Percentiles rank a stretch among this genome's conserved stretches.
Evolutionary conservation across 2,113 vertebrate genomes (phyloP).

Genomic region (Oncorhynchus nerka): DNA sequence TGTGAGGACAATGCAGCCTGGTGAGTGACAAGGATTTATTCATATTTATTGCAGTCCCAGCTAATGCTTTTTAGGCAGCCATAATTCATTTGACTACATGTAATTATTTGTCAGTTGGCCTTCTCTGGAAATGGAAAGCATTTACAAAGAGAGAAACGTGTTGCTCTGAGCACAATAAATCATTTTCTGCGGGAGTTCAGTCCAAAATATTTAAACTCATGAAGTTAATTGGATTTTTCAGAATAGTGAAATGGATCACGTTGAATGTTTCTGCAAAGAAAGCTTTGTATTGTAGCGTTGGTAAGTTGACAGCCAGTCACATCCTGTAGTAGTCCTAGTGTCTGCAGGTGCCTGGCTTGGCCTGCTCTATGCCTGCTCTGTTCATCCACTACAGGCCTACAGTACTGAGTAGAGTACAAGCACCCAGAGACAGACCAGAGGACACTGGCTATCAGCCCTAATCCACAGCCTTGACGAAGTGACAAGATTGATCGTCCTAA

Average conservation of each 20-base stretch:
- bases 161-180: background rate
- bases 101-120: slow-evolving; percentile 29
- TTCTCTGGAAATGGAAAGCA: background rate
- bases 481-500: background rate
- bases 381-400: background rate
- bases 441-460: background rate
- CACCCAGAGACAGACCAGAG: background rate
- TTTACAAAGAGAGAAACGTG: background rate
- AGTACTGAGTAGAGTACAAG: background rate
- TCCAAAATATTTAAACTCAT: background rate
- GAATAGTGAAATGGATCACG: slow-evolving; percentile 17
- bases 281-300: background rate
- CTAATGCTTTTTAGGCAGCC: slow-evolving; percentile 22
- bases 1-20: background rate
- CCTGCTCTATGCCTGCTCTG: no score
- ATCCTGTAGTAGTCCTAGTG: no score
- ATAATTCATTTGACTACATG: slow-evolving; percentile 17
- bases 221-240: slow-evolving; percentile 32
- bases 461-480: background rate
- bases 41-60: slow-evolving; percentile 14
- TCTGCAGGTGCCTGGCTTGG: no score
- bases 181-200: background rate
- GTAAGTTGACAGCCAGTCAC: no score
- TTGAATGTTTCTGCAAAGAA: background rate
- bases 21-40: slow-evolving; percentile 20